Base-by-base conservation (phyloP, 2,888 invertebrate species). In the Orthosia cruda region DNA sequence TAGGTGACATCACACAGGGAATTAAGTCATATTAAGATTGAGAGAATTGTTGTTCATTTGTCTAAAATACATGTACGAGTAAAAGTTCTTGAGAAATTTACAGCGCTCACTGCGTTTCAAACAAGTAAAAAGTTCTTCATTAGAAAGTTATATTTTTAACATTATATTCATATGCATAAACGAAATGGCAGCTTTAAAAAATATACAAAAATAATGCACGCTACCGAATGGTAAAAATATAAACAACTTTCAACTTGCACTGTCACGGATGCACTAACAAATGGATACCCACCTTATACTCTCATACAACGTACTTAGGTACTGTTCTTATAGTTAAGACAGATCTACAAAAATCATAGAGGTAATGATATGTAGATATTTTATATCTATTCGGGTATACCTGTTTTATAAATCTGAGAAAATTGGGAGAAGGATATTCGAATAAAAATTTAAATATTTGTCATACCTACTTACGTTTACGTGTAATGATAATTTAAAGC, bases 281-380 rank as follows among this genome's bases (percentile, higher is more conserved):
- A 84, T 84, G 47, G 68, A 74, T 18, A 47, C 26, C 52, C 18
- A 40, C 26, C 40, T 45, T 23, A 55, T 50, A 73, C 59, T 23
- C 18, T 47, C 32, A 55, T 52, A 64, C 59, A 81, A 83, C 66
- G 65, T 67, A 49, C 58, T 64, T 85, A 78, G 57, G 45, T 74
- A 73, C 57, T 71, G 69, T 77, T 58, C 73, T 65, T 77, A 79
- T 3, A 57, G 32, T 71, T 65, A 77, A 26, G n/a, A 74, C 63
- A 55, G 59, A 65, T 84, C 84, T 81, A 84, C 70, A 74, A 74
- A 77, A 78, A 67, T 62, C 71, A 81, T 83, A 86, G 54, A 71
- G 66, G 66, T 87, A 89, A 81, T 89, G 89, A 90, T 90, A 89
- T 90, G 89, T 90, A 81, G 81, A 87, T 82, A 83, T 75, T 68